Percentiles rank a stretch among this genome's conserved stretches.
These are phyloP conservation scores for Amphipoea lucens DNA, from an alignment of 2,888 invertebrate species.

Conservation along the genomic window DNA sequence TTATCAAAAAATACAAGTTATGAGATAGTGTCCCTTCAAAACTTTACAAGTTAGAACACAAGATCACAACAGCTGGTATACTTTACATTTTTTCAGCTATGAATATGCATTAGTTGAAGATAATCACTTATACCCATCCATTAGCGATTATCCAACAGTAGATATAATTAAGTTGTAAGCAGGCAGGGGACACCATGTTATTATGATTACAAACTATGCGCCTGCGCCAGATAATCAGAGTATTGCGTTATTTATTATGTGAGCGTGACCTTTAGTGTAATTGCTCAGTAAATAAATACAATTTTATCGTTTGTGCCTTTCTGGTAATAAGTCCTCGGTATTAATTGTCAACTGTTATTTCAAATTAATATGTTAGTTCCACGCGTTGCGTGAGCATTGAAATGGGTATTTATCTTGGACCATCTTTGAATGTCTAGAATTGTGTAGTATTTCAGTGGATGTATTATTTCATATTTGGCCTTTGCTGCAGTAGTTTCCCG, in stretches of 20 bases:
- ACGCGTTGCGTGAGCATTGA: conserved; percentile 69
- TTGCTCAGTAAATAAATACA: conserved; percentile 67
- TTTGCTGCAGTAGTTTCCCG: conserved; percentile 7
- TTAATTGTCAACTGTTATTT: conserved; percentile 71
- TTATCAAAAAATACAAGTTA: conserved; percentile 1
- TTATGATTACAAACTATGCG: conserved; percentile 33
- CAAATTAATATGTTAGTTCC: conserved; percentile 62
- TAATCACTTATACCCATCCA: conserved; percentile 25
- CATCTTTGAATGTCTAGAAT: conserved; percentile 32
- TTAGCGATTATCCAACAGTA: conserved; percentile 42
- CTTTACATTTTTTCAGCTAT: conserved; percentile 5
- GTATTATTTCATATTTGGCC: conserved; percentile 43
- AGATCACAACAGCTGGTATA: background rate
- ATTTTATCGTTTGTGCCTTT: conserved; percentile 51
- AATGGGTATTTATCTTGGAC: conserved; percentile 48
- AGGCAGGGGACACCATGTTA: conserved; percentile 28
- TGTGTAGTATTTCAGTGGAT: conserved; percentile 18
- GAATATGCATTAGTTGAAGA: conserved; percentile 11
- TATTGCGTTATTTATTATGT: conserved; percentile 67
- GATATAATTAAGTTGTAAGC: conserved; percentile 46
- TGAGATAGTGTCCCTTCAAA: background rate
- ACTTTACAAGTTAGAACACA: background rate
- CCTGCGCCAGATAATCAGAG: conserved; percentile 56
- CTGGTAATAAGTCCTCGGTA: conserved; percentile 64
- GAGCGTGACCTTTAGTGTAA: conserved; percentile 71